These are phyloP conservation scores for Psophia crepitans DNA, from an alignment of 2,113 vertebrate species.

Conservation along the genomic window DNA sequence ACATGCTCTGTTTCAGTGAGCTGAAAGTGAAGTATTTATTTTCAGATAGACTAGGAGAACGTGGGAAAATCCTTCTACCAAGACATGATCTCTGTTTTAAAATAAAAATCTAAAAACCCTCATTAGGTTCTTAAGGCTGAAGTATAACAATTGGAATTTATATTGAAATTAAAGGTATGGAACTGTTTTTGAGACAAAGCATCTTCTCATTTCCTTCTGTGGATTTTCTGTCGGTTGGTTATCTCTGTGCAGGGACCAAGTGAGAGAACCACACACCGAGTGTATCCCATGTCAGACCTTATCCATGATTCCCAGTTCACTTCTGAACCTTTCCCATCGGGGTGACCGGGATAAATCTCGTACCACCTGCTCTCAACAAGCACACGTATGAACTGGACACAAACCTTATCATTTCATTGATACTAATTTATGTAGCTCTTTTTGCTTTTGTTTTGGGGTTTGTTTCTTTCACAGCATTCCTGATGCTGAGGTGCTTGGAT, in stretches of 20 bases:
- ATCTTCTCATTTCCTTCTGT: neutral
- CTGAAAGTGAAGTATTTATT: neutral
- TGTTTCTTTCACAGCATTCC: neutral
- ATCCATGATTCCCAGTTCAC: neutral
- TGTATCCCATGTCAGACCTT: neutral
- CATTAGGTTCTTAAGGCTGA: neutral
- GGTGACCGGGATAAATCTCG: neutral
- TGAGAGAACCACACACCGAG: neutral
- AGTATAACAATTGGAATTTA: neutral
- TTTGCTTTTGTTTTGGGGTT: neutral
- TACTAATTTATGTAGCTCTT: neutral
- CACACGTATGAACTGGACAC: too few species aligned
- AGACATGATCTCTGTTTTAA: neutral
- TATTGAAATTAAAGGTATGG: neutral
- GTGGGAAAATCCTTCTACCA: neutral
- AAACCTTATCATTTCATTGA: neutral
- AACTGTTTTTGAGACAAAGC: neutral
- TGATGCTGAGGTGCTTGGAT: neutral
- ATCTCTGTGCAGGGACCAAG: neutral
- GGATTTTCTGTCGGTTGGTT: neutral
- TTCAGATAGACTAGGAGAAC: neutral
- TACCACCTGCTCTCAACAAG: neutral
- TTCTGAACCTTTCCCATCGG: neutral
- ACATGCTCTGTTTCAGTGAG: neutral
- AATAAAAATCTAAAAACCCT: neutral